These are phyloP conservation scores for Microctenopoma lineatum DNA, from an alignment of 2,797 vertebrate genomes.

Conservation along the genomic window DNA sequence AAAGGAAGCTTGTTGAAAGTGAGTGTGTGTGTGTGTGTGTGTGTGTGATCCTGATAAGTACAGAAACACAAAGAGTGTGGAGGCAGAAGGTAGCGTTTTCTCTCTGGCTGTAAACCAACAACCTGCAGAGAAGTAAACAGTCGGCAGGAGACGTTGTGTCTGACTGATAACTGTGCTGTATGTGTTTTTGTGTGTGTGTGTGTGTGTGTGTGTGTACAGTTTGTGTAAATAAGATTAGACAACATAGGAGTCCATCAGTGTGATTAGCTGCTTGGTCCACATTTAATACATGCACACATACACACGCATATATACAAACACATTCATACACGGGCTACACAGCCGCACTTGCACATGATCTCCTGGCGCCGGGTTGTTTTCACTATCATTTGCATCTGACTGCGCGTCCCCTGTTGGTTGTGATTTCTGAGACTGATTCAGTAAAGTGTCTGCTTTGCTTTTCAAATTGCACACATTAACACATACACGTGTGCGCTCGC, in stretches of 20 bases:
- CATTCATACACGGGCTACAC: constrained; percentile 27
- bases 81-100: constrained; percentile 26
- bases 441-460: constrained; percentile 16
- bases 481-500: not conserved
- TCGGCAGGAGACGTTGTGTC: constrained; percentile 41
- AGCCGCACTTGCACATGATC: constrained; percentile 46
- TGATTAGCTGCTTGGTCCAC: constrained; percentile 46
- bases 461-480: not conserved
- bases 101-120: constrained; percentile 49
- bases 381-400: constrained; percentile 42
- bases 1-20: constrained; percentile 29
- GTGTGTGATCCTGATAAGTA: constrained; percentile 20
- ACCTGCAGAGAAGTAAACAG: constrained; percentile 58
- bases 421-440: constrained; percentile 41
- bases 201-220: not conserved
- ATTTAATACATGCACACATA: constrained; percentile 22
- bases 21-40: constrained; percentile 1
- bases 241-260: constrained; percentile 53
- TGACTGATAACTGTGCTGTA: constrained; percentile 35
- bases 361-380: constrained; percentile 46
- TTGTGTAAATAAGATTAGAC: constrained; percentile 31
- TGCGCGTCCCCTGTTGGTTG: constrained; percentile 18
- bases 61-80: constrained; percentile 21
- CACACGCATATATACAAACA: constrained; percentile 29
- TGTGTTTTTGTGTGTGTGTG: not conserved